Evolutionary conservation across 2,797 vertebrate genomes (phyloP).

Genomic region (Australoheros facetus): DNA sequence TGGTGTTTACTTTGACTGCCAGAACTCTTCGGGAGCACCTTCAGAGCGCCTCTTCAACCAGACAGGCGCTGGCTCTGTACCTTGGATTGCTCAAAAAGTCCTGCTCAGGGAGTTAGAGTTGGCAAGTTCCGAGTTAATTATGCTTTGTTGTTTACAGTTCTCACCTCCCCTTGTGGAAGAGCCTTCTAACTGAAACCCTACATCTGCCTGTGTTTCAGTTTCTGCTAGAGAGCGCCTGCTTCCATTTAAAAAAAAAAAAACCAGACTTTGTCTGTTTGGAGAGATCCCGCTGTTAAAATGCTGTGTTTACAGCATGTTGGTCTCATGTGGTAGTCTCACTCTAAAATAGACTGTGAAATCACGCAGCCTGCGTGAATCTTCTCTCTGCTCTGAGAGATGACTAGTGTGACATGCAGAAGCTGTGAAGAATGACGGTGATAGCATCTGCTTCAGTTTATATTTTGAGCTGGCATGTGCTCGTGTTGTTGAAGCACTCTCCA

Average conservation of each 20-base stretch:
- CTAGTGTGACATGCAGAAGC: constrained; percentile 33
- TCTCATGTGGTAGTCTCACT: constrained; percentile 23
- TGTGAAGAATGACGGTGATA: constrained; percentile 17
- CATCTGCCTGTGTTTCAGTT: not conserved
- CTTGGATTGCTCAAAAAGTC: not conserved
- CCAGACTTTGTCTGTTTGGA: not conserved
- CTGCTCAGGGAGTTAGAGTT: not conserved
- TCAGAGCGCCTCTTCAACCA: not conserved
- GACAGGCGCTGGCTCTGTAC: not conserved
- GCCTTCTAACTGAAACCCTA: constrained; percentile 11
- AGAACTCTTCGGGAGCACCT: constrained; percentile 11
- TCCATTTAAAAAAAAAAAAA: too few relatives aligned
- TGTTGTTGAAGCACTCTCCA: not conserved
- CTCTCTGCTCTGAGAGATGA: constrained; percentile 5
- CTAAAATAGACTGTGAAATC: constrained; percentile 68
- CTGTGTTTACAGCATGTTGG: constrained; percentile 13
- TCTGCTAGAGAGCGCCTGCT: not conserved
- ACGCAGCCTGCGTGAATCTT: constrained; percentile 43
- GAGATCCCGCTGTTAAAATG: not conserved
- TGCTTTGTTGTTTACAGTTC: not conserved
- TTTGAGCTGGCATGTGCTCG: constrained; percentile 35
- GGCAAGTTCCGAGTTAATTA: constrained; percentile 11
- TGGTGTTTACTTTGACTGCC: constrained; percentile 15
- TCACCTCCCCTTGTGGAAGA: not conserved
- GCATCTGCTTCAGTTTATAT: constrained; percentile 17